A percentile compares a stretch with the other conserved stretches of the same genome.
Conservation (phyloP, 2,888 invertebrate species). For the Pycnomerus fuliginosus region DNA sequence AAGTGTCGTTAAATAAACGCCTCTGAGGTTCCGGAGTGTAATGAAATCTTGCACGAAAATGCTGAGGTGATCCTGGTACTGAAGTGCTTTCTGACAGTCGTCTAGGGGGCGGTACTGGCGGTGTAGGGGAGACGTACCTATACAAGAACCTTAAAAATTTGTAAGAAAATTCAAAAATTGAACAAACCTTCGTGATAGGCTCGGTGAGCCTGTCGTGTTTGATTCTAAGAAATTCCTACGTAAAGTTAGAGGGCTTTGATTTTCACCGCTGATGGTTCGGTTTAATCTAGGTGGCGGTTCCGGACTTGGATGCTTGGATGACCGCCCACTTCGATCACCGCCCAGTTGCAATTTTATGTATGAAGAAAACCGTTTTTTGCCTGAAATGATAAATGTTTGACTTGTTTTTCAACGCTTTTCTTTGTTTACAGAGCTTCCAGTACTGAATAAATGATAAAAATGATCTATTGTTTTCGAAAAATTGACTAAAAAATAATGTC, state of each 20-base stretch:
- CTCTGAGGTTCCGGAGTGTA: slow-evolving; percentile 62
- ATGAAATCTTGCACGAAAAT: slow-evolving; percentile 63
- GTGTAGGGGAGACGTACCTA: slow-evolving; percentile 62
- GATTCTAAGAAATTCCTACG: slow-evolving; percentile 61
- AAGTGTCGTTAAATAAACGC: slow-evolving; percentile 53
- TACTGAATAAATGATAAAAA: too few species aligned
- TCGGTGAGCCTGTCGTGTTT: slow-evolving; percentile 55
- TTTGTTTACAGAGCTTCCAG: neutral
- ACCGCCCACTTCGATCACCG: slow-evolving; percentile 52
- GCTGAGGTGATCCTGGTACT: slow-evolving; percentile 70
- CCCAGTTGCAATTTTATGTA: slow-evolving; percentile 78
- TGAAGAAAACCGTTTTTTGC: slow-evolving; percentile 77
- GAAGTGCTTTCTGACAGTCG: slow-evolving; percentile 67
- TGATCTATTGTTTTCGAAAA: too few species aligned
- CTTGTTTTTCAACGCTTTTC: too few species aligned
- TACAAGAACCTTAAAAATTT: slow-evolving; percentile 8
- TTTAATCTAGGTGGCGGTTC: slow-evolving; percentile 60
- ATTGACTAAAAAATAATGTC: too few species aligned
- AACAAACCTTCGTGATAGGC: slow-evolving; percentile 58
- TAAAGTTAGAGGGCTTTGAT: slow-evolving; percentile 57
- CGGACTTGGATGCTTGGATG: slow-evolving; percentile 59
- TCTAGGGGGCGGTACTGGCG: slow-evolving; percentile 63
- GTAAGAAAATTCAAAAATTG: slow-evolving; percentile 1
- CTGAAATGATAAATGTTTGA: slow-evolving; percentile 34
- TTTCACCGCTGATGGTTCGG: slow-evolving; percentile 44